Conservation (phyloP, 2,797 vertebrate genomes). For the Enteromius paludinosus region DNA sequence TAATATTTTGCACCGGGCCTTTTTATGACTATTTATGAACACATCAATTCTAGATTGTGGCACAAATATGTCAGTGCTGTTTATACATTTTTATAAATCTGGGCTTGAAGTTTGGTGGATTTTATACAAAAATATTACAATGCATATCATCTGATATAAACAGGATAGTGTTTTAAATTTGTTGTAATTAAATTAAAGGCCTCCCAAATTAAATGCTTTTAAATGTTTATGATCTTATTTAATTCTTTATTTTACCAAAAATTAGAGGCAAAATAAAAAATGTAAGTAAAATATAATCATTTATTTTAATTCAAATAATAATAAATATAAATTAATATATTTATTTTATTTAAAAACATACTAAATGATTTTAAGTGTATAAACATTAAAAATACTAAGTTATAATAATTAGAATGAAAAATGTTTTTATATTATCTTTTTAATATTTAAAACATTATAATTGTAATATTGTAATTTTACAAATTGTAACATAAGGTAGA, state of each 20-base stretch:
- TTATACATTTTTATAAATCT: not conserved
- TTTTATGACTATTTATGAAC: conserved; percentile 6
- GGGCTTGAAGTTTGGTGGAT: not conserved
- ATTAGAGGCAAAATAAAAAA: not conserved
- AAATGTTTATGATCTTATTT: not conserved
- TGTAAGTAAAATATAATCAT: too few species aligned
- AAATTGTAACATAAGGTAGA: not conserved
- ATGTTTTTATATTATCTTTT: not conserved
- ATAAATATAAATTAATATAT: too few species aligned
- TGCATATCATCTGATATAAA: not conserved
- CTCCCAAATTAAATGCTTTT: not conserved
- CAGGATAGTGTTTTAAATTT: not conserved
- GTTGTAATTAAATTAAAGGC: not conserved
- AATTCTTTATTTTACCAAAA: not conserved
- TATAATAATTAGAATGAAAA: not conserved
- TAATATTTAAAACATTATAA: not conserved
- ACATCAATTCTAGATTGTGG: not conserved
- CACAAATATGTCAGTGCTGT: not conserved
- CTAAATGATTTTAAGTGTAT: not conserved
- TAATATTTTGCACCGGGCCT: not conserved
- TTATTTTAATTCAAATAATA: too few species aligned
- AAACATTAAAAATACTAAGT: not conserved
- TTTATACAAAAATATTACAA: not conserved
- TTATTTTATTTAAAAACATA: too few species aligned
- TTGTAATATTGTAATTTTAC: not conserved